Evolutionary conservation across 2,113 vertebrate species (phyloP), one percentile per base, ranked within the genome.

Genomic region (Thunnus maccoyii): DNA sequence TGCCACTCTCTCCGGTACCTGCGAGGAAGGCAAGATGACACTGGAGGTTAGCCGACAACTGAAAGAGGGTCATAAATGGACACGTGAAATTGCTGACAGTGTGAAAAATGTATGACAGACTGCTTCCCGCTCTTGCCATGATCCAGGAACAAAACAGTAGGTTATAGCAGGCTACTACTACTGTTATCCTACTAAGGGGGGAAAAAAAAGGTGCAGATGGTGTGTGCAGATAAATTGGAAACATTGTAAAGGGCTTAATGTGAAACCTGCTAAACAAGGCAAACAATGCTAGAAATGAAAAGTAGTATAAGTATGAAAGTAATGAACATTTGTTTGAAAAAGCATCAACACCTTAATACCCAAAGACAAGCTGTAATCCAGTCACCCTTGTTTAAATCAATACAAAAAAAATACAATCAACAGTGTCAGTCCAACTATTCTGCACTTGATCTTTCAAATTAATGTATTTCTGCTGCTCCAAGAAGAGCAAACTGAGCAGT

Each of bases 1-100:
- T 98, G 3, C 97, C 97, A 3, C 97, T 97, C 90, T 98, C 97
- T 2, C 97, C 97, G 0, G 97, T 96, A 11, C 97, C 97, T 98
- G 58, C 56, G 22, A 76, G 6, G 47, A 46, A 44, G 22, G 70
- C 8, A 30, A 36, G n/a, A 57, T 18, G 62, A 73, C 1, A 77
- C 9, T 7, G 20, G 6, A 14, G 7, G 54, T 88, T 16, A 87
- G 63, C 5, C 3, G 2, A 18, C 44, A 1, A 50, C 32, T 51
- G 46, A 46, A 54, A 48, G 47, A 32, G 4, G 8, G 2, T 66
- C 0, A 72, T 4, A 17, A 46, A 50, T 61, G 0, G 63, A 3
- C 2, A 54, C 8, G 52, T 3, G 2, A 30, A n/a, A 58, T 3
- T 63, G 32, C 10, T 16, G 44, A 20, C 7, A 16, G 3, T 5